These are phyloP conservation scores for Scomber colias DNA, from an alignment of 2,113 vertebrate genomes.

Conservation along the genomic window DNA sequence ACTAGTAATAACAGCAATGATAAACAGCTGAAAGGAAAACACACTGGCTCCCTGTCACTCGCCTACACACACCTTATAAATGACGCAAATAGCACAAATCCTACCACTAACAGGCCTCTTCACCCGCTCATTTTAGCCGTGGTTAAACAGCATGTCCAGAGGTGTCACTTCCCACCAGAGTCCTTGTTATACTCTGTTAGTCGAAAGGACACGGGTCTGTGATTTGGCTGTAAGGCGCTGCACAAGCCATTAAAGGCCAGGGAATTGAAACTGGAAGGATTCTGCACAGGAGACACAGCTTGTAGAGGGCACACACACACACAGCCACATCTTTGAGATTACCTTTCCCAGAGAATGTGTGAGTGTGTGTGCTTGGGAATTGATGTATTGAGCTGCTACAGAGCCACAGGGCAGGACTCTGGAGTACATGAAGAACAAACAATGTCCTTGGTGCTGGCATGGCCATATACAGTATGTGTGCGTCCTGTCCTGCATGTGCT, in stretches of 20 bases:
- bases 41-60: constrained; percentile 26
- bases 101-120: constrained; percentile 21
- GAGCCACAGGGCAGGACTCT: constrained; percentile 51
- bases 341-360: constrained; percentile 31
- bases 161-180: constrained; percentile 55
- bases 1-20: constrained; percentile 36
- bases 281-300: constrained; percentile 23
- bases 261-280: constrained; percentile 39
- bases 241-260: constrained; percentile 48
- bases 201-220: constrained; percentile 31
- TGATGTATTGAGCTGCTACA: constrained; percentile 54
- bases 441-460: constrained; percentile 62
- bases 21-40: constrained; percentile 43
- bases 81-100: constrained; percentile 38
- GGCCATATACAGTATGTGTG: constrained; percentile 42
- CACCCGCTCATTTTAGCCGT: constrained; percentile 34
- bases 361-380: constrained; percentile 35
- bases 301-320: constrained; percentile 43
- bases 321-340: constrained; percentile 53
- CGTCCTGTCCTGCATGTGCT: constrained; percentile 38
- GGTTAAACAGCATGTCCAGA: constrained; percentile 65
- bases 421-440: constrained; percentile 63
- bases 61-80: constrained; percentile 61
- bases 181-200: constrained; percentile 42
- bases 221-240: constrained; percentile 41